Percentiles rank a stretch among this genome's conserved stretches.
Conservation (phyloP, 2,113 vertebrate genomes). For the Nymphicus hollandicus region DNA sequence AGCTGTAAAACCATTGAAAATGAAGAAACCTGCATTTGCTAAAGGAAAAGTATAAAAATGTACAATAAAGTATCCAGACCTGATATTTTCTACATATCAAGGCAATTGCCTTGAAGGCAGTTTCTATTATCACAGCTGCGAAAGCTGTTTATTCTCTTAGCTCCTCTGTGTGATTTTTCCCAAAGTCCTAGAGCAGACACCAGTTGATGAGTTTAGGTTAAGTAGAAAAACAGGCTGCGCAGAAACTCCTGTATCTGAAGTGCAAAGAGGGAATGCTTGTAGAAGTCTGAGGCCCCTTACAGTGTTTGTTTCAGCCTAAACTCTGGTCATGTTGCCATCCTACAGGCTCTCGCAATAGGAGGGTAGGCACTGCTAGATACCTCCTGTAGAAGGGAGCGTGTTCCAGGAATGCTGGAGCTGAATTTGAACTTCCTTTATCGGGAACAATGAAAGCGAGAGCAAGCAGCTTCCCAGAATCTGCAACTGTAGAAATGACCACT, state of each 20-base stretch:
- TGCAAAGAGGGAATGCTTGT: fast-evolving
- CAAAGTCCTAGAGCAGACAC: neutral
- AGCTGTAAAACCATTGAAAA: neutral
- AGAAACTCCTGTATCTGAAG: neutral
- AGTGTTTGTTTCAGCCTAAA: neutral
- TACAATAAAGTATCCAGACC: neutral
- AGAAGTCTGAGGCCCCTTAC: neutral
- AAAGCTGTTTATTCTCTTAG: neutral
- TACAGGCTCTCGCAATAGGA: neutral
- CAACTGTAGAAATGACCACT: neutral
- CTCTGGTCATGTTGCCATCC: too few relatives aligned
- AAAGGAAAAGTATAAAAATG: neutral
- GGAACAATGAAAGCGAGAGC: neutral
- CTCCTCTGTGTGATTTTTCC: neutral
- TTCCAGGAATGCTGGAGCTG: neutral
- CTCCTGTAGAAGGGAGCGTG: neutral
- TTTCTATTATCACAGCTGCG: constrained; percentile 1
- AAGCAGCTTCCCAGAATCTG: neutral
- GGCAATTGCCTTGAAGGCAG: neutral
- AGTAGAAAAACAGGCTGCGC: neutral
- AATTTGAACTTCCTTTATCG: neutral
- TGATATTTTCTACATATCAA: neutral
- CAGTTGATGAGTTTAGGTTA: neutral
- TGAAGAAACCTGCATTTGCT: neutral
- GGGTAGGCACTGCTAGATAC: neutral